phyloP scores from a whole-genome alignment of 2,888 invertebrate species.

The Nysson spinosus region DNA sequence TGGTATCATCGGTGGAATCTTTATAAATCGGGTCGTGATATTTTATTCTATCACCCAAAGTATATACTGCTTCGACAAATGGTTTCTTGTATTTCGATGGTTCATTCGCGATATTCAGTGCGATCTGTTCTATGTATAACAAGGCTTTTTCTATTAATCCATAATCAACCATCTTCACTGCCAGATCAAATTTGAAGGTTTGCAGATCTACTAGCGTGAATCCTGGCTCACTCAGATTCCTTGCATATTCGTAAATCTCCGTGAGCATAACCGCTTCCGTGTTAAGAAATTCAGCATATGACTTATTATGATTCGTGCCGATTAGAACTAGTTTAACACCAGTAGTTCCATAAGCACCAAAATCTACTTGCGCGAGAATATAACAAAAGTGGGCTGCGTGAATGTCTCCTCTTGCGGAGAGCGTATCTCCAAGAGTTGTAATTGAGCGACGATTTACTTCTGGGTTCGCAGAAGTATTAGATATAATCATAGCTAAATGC shows the following conservation, averaged over 20 bases:
- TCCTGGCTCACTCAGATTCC: conserved; percentile 86
- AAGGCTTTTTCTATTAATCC: conserved; percentile 90
- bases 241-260: conserved; percentile 96
- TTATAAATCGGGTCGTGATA: conserved; percentile 83
- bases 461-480: conserved; percentile 87
- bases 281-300: conserved; percentile 84
- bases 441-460: conserved; percentile 88
- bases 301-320: conserved; percentile 83
- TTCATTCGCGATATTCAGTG: conserved; percentile 82
- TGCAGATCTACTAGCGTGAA: conserved; percentile 85
- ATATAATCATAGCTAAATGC: conserved; percentile 96
- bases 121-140: conserved; percentile 89
- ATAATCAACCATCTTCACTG: conserved; percentile 86
- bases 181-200: conserved; percentile 91
- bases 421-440: conserved; percentile 86
- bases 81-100: conserved; percentile 79
- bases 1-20: conserved; percentile 77
- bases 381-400: conserved; percentile 98
- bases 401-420: conserved; percentile 86
- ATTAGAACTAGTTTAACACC: conserved; percentile 87
- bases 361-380: conserved; percentile 87
- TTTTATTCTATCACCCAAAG: conserved; percentile 82
- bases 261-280: conserved; percentile 95
- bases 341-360: conserved; percentile 78
- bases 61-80: conserved; percentile 79